Evolutionary conservation across 2,113 vertebrate genomes (phyloP), one percentile per base, ranked within the genome.

Genomic region (Heptranchias perlo): DNA sequence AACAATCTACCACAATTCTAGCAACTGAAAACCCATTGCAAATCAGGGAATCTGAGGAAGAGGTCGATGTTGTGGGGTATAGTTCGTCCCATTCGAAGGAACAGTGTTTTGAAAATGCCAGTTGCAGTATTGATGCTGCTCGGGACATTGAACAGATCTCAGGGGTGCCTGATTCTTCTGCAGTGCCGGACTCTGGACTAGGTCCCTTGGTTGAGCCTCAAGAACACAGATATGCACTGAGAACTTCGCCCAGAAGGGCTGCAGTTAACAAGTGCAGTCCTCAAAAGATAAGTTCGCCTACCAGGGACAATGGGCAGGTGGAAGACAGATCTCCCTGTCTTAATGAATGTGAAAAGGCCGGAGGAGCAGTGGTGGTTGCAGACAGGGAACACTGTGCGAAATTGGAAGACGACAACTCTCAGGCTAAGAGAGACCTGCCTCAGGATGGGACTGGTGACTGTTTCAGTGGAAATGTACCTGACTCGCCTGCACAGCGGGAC

Each of bases 221-320:
- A 96, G 99, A 99, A 98, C 99, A 99, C 97, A 98, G 99, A 97
- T 99, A 99, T 87, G 99, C 99, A 10, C 97, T 99, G 97, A 98
- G 99, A 98, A 99, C 99, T 97, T 99, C 99, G 96, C 99, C 99
- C 69, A 98, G 99, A 97, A 98, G 98, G 97, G 98, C 98, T 2
- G 97, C 97, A 96, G 98, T 97, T 96, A 96, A 97, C 96, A 98
- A 98, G 97, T 97, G 97, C 86, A 98, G 98, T 97, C 98, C 98
- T 97, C 97, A 98, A 96, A 99, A 99, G 98, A 98, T 97, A 96
- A 97, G 97, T 97, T 99, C 99, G 97, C 98, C 98, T 91, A 98
- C 98, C 96, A 97, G 97, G 97, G 99, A 99, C 98, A 99, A 98
- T 0, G 98, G 98, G 97, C 98, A 98, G 91, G 96, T 97, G 96